Conservation (phyloP, 2,113 vertebrate species). For the Halcyon senegalensis region DNA sequence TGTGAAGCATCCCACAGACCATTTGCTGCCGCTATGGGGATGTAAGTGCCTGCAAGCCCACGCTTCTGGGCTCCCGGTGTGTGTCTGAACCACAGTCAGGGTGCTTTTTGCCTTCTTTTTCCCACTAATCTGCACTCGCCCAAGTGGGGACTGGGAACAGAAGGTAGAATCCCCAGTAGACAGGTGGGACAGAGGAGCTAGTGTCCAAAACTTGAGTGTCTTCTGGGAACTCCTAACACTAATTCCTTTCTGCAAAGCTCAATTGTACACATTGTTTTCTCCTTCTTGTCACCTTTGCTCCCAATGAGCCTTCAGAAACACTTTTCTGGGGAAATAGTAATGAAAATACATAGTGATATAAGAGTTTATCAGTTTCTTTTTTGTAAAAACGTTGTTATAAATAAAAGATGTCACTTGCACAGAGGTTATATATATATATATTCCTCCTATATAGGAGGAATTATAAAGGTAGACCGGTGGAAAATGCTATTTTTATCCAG, state of each 20-base stretch:
- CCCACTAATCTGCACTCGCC: not conserved
- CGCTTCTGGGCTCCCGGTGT: not conserved
- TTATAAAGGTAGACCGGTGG: not conserved
- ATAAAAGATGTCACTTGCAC: not conserved
- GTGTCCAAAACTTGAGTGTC: not conserved
- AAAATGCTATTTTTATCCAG: not conserved
- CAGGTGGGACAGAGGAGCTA: not conserved
- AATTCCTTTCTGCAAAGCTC: not conserved
- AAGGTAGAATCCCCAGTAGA: not conserved
- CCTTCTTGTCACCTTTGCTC: not conserved
- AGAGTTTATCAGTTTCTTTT: not conserved
- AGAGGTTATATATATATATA: not conserved
- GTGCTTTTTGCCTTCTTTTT: not conserved
- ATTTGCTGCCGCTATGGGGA: not conserved
- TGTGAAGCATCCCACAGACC: not conserved
- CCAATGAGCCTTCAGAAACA: not conserved
- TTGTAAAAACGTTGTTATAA: not conserved
- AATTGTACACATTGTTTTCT: rapidly evolving
- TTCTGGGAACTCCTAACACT: not conserved
- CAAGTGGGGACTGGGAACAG: not conserved
- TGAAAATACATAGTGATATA: not conserved
- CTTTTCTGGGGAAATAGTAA: not conserved
- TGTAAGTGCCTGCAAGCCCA: rapidly evolving
- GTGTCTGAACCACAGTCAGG: not conserved
- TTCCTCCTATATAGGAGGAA: not conserved